Conservation (phyloP, 1,140 invertebrate species). For the Bombyx mori region DNA sequence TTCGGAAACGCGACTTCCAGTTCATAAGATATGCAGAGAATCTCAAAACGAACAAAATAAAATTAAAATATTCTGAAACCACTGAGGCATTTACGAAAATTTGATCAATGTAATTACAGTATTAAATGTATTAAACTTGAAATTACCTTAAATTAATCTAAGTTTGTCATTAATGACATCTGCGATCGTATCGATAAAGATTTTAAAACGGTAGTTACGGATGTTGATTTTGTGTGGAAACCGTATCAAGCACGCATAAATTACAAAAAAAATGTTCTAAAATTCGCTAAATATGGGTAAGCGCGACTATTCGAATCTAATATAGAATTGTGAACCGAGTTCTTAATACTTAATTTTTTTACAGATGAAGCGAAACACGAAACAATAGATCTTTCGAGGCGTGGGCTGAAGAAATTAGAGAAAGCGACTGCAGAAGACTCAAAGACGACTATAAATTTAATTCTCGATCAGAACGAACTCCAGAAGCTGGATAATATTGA, state of each 20-base stretch:
- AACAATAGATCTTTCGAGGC: constrained; percentile 77
- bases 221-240: constrained; percentile 50
- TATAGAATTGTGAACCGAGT: not conserved
- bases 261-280: constrained; percentile 35
- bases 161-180: no score
- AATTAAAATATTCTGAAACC: no score
- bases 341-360: constrained; percentile 13
- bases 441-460: constrained; percentile 79
- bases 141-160: no score
- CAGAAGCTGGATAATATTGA: constrained; percentile 90
- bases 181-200: not conserved
- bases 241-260: constrained; percentile 29
- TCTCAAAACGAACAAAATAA: no score
- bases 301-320: constrained; percentile 8
- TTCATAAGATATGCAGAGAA: no score
- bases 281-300: constrained; percentile 44
- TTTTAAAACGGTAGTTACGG: constrained; percentile 42
- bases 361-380: constrained; percentile 54
- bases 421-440: constrained; percentile 76
- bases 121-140: no score
- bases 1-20: no score
- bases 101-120: no score
- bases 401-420: constrained; percentile 81
- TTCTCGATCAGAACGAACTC: constrained; percentile 89
- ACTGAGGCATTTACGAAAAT: no score